phyloP scores from a whole-genome alignment of 2,113 vertebrate genomes.

The Festucalex cinctus region DNA sequence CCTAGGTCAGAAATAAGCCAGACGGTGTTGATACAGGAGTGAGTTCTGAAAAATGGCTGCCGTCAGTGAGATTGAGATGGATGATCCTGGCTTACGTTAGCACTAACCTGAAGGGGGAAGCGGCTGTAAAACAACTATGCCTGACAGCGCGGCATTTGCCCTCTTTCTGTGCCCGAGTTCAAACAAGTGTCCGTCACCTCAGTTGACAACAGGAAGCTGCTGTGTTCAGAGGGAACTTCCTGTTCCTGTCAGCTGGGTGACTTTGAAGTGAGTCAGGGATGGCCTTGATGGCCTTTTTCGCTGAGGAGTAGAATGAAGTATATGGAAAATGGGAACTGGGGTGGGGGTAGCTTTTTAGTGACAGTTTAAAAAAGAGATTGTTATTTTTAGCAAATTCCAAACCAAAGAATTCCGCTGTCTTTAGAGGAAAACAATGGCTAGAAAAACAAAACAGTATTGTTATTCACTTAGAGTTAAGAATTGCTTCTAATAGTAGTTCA shows the following conservation, averaged over 20 bases:
- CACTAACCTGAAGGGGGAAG: slow-evolving; percentile 45
- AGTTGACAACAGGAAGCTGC: slow-evolving; percentile 73
- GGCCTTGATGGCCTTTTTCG: slow-evolving; percentile 65
- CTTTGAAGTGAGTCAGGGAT: slow-evolving; percentile 66
- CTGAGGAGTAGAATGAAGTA: slow-evolving; percentile 37
- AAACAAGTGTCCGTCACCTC: slow-evolving; percentile 73
- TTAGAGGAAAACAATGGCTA: slow-evolving; percentile 42
- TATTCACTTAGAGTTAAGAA: slow-evolving; percentile 11
- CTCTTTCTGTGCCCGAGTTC: slow-evolving; percentile 55
- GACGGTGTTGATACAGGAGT: slow-evolving; percentile 62
- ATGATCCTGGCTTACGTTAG: slow-evolving; percentile 62
- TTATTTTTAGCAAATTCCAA: slow-evolving; percentile 63
- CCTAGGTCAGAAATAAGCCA: slow-evolving; percentile 56
- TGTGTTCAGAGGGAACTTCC: slow-evolving; percentile 70
- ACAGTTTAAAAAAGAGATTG: slow-evolving; percentile 43
- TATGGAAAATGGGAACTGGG: slow-evolving; percentile 49
- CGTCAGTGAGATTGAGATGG: slow-evolving; percentile 64
- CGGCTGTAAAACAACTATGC: slow-evolving; percentile 43
- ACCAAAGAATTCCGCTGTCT: slow-evolving; percentile 44
- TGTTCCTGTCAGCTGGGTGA: slow-evolving; percentile 69
- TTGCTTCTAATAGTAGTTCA: too few species aligned
- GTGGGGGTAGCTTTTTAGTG: slow-evolving; percentile 44
- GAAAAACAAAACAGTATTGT: slow-evolving; percentile 52
- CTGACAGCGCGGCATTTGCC: slow-evolving; percentile 61
- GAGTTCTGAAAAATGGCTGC: slow-evolving; percentile 59